phyloP scores from a whole-genome alignment of 2,888 invertebrate genomes.

The Proisotoma minuta region DNA sequence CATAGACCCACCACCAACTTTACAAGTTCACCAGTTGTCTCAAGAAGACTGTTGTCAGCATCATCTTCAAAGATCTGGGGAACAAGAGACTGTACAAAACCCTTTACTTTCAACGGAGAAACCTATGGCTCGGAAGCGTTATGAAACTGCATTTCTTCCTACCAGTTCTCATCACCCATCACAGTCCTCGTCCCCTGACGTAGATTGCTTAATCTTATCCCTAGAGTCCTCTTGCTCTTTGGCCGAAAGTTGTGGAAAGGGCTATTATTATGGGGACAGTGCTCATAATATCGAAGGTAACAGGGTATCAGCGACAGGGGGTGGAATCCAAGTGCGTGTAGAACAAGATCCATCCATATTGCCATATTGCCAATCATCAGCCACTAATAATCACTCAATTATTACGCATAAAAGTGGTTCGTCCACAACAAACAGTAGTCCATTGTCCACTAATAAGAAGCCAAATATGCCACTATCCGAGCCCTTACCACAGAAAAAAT shows the following conservation, averaged over 20 bases:
- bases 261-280: neutral
- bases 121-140: conserved; percentile 47
- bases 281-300: neutral
- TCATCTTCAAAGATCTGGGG: too few species aligned
- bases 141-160: conserved; percentile 47
- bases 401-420: conserved; percentile 25
- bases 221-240: conserved; percentile 38
- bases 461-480: conserved; percentile 41
- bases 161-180: conserved; percentile 33
- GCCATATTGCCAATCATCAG: conserved; percentile 33
- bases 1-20: neutral
- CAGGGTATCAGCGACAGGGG: neutral
- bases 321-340: neutral
- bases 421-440: conserved; percentile 37
- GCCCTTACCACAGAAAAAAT: conserved; percentile 41
- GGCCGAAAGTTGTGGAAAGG: conserved; percentile 23
- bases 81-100: neutral
- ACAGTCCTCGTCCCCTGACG: conserved; percentile 38
- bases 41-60: too few species aligned
- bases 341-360: conserved; percentile 51
- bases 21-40: neutral
- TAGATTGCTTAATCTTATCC: conserved; percentile 40
- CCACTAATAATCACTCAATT: neutral
- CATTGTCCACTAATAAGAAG: conserved; percentile 31
- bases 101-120: too few species aligned